Base-by-base conservation (phyloP, 2,888 invertebrate genomes). In the Ectobius pallidus region DNA sequence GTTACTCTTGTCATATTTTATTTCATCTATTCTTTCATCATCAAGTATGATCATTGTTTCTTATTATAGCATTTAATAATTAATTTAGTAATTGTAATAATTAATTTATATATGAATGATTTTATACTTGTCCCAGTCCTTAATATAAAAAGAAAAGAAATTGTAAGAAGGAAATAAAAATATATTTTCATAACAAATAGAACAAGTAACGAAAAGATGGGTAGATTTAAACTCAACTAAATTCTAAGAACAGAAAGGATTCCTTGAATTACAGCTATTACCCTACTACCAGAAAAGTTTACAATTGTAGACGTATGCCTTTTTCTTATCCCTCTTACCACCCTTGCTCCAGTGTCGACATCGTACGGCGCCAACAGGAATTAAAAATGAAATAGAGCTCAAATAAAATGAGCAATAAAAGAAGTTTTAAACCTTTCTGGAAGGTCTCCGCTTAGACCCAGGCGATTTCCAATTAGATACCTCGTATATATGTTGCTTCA, bases 331-430 rank as follows among this genome's bases (percentile, higher is more conserved):
- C 11, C 6, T 7, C 34, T 34, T 42, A 30, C 25, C 20, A 42
- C 58, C 67, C 68, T 55, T 39, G 27, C 25, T 49, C 42, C 58
- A 52, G 49, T 39, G 67, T 65, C 71, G 71, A 67, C 71, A 30
- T 20, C 49, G 67, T 27, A 39, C 65, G 73, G 70, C 70, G 70
- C 69, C 73, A 55, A 39, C 55, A 67, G 70, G 74, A 73, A 74
- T 74, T 74, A 73, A 74, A 74, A 74, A 74, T 74, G 74, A 73
- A 74, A 74, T 71, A 74, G 73, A 67, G 70, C 39, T 69, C 70
- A 70, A 73, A 73, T 74, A 74, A 74, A 74, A 74, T 74, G 74
- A 74, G 71, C 69, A 71, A 74, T 74, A 74, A 74, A 74, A 55
- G 61, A 58, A 61, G 44, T 27, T 72, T 71, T 9, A 55, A 67